Base-by-base conservation (phyloP, 2,888 invertebrate species). In the Zele albiditarsus region DNA sequence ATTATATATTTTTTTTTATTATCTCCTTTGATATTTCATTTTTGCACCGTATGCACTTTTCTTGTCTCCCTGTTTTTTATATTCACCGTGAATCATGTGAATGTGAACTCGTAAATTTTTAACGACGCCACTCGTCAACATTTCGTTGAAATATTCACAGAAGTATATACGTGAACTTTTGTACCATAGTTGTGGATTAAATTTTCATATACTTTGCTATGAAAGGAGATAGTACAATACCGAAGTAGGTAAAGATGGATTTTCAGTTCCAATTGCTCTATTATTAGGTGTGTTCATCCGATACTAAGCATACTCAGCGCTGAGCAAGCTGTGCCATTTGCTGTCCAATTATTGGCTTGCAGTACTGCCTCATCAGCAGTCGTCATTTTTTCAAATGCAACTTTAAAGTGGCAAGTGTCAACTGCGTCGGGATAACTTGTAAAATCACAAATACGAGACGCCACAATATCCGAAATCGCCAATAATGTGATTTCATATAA, bases 1-100 rank as follows among this genome's bases (percentile, higher is more conserved):
- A n/a, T 16, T 46, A 46, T 16, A 46, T 46, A n/a, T 66, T 33
- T 14, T 38, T 66, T 66, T 66, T 66, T 14, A 12, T 42, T 23
- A 16, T 23, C 16, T 25, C n/a, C 16, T 38, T 33, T 31, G 28
- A 63, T 31, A 63, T 33, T 63, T 33, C n/a, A 16, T 33, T 20
- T 16, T 33, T 10, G 4, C 16, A n/a, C 10, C 46, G 46, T 46
- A n/a, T 46, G 16, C 16, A 46, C 16, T 46, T 46, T 46, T n/a
- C 42, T 46, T n/a, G 3, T 16, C 46, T 2, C 14, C 8, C 8
- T 33, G 2, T 46, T 46, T 46, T n/a, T 46, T 16, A 1, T 16
- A n/a, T 46, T 46, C 3, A n/a, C 16, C 14, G 3, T n/a, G 53
- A 6, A 23, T n/a, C 8, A 23, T 2, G 8, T 53, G 10, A 53